Evolutionary conservation across 2,888 invertebrate genomes (phyloP).

Genomic region (Nowickia ferox): DNA sequence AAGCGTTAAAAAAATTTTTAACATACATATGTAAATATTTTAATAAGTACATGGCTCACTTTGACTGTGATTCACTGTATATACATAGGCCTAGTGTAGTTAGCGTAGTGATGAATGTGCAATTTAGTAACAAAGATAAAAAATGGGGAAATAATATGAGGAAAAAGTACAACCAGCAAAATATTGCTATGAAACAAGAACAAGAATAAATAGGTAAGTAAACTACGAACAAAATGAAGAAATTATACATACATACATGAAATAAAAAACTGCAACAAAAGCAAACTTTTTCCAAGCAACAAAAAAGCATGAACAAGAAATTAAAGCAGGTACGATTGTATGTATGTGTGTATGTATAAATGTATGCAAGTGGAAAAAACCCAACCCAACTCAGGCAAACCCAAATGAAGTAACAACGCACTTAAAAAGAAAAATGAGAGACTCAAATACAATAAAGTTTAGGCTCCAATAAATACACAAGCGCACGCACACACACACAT

Average conservation of each 20-base stretch:
- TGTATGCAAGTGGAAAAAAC: conserved; percentile 25
- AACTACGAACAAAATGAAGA: conserved; percentile 48
- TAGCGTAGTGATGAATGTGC: conserved; percentile 46
- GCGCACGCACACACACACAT: neutral
- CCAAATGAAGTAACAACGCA: conserved; percentile 66
- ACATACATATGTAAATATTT: conserved; percentile 30
- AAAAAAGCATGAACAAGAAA: conserved; percentile 6
- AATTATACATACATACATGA: conserved; percentile 37
- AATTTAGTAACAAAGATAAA: conserved; percentile 49
- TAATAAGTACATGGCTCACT: too few relatives aligned
- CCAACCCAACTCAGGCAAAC: conserved; percentile 15
- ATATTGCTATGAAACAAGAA: conserved; percentile 59
- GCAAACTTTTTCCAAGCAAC: neutral
- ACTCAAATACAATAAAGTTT: conserved; percentile 34
- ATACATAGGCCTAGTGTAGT: neutral
- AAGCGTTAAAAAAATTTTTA: neutral
- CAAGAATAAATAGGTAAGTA: conserved; percentile 68
- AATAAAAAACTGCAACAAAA: conserved; percentile 56
- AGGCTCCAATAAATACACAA: conserved; percentile 21
- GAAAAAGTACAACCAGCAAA: conserved; percentile 50
- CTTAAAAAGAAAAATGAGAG: conserved; percentile 53
- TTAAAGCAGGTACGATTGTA: neutral
- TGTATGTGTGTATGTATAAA: neutral
- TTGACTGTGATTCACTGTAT: too few relatives aligned
- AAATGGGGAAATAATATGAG: conserved; percentile 42